These are phyloP conservation scores for Euglossa dilemma DNA, from an alignment of 1,140 invertebrate species.

Conservation along the genomic window DNA sequence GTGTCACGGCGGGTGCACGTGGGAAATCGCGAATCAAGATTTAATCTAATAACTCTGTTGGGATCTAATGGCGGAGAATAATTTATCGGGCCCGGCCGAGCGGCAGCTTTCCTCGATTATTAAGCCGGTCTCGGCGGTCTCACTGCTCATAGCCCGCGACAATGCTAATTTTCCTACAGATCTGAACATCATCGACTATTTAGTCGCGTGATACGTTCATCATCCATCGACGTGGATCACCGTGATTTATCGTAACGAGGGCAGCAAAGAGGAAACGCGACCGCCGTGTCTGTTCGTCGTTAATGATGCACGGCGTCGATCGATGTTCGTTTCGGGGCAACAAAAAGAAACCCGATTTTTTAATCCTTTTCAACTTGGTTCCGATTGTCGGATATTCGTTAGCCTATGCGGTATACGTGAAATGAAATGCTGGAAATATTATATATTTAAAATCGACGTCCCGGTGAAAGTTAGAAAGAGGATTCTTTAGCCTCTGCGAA, in stretches of 20 bases:
- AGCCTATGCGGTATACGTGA: too few relatives aligned
- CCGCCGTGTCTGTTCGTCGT: background rate
- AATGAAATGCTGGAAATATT: too few relatives aligned
- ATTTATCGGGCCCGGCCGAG: slow-evolving; percentile 60
- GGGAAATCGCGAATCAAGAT: slow-evolving; percentile 71
- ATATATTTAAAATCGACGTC: too few relatives aligned
- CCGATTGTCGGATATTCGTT: too few relatives aligned
- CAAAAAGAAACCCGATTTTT: too few relatives aligned
- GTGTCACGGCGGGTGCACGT: slow-evolving; percentile 12
- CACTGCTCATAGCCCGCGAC: background rate
- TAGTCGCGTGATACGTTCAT: slow-evolving; percentile 10
- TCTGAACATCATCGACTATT: slow-evolving; percentile 17
- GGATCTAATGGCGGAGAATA: slow-evolving; percentile 74
- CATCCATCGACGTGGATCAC: slow-evolving; percentile 21
- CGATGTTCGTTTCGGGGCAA: too few relatives aligned
- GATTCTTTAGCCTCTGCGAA: too few relatives aligned
- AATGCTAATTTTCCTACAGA: slow-evolving; percentile 19
- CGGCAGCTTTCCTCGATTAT: slow-evolving; percentile 46
- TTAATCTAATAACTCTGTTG: slow-evolving; percentile 76
- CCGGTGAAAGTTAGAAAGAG: too few relatives aligned
- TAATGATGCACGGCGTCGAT: background rate
- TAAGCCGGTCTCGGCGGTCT: slow-evolving; percentile 4
- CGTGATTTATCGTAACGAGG: slow-evolving; percentile 21
- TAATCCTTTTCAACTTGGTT: too few relatives aligned
- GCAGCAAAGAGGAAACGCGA: too few relatives aligned